Conservation (phyloP, 1,140 invertebrate genomes). For the Calycopis cecrops region DNA sequence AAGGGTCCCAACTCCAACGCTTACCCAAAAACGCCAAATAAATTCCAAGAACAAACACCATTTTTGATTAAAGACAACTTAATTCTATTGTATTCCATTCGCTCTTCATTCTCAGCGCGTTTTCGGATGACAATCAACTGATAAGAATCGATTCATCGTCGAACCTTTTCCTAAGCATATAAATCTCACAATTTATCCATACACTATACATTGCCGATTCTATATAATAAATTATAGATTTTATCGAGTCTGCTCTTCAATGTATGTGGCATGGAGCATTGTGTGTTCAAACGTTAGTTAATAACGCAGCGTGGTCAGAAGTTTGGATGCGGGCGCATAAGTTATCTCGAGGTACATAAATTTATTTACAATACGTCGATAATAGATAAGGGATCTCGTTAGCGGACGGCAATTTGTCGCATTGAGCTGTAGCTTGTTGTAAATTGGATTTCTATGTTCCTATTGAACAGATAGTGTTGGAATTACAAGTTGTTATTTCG, state of each 20-base stretch:
- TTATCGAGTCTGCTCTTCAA: constrained; percentile 11
- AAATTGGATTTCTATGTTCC: constrained; percentile 33
- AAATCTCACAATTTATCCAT: constrained; percentile 11
- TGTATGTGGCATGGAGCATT: constrained; percentile 16
- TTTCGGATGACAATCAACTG: constrained; percentile 44
- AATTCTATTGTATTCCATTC: constrained; percentile 43
- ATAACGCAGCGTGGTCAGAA: constrained; percentile 24
- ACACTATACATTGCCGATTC: constrained; percentile 20
- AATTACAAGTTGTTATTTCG: constrained; percentile 11
- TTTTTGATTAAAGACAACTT: constrained; percentile 46
- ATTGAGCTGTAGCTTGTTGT: constrained; percentile 33
- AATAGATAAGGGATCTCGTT: constrained; percentile 40
- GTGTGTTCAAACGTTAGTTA: not conserved
- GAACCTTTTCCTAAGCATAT: not conserved
- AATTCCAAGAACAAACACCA: constrained; percentile 25
- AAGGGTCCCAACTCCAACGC: constrained; percentile 20
- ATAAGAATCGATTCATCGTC: constrained; percentile 38
- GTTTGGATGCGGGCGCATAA: constrained; percentile 40
- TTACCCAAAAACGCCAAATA: constrained; percentile 23
- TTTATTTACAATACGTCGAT: constrained; percentile 47
- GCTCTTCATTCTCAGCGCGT: constrained; percentile 38
- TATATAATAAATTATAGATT: not conserved
- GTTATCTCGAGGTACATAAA: constrained; percentile 41
- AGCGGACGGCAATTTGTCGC: constrained; percentile 42
- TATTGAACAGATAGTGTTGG: constrained; percentile 15